phyloP scores from a whole-genome alignment of 2,888 invertebrate species.

The Megalurothrips usitatus region DNA sequence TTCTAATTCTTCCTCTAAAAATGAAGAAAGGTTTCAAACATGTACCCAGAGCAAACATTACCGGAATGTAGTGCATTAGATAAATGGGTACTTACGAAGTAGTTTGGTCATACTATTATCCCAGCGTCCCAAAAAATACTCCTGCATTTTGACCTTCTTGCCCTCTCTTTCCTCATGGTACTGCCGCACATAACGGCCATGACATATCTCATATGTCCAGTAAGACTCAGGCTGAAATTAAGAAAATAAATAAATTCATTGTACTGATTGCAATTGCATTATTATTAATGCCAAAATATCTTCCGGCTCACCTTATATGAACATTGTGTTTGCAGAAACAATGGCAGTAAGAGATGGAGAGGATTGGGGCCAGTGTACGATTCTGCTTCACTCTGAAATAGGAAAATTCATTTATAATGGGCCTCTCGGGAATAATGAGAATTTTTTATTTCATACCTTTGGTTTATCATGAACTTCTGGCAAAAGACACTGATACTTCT shows the following conservation, averaged over 20 bases:
- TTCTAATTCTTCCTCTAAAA: slow-evolving; percentile 40
- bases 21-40: slow-evolving; percentile 14
- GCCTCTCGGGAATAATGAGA: background rate
- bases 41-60: slow-evolving; percentile 16
- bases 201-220: slow-evolving; percentile 96
- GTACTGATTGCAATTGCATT: background rate
- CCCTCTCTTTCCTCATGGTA: slow-evolving; percentile 94
- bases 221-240: slow-evolving; percentile 69
- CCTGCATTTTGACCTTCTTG: slow-evolving; percentile 76
- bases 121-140: slow-evolving; percentile 80
- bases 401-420: slow-evolving; percentile 15
- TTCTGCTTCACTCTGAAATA: slow-evolving; percentile 50
- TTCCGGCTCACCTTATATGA: slow-evolving; percentile 60
- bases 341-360: slow-evolving; percentile 66
- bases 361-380: slow-evolving; percentile 71
- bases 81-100: background rate
- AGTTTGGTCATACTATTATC: slow-evolving; percentile 46
- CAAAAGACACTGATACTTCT: slow-evolving; percentile 76
- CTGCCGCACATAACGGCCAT: slow-evolving; percentile 84
- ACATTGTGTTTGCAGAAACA: slow-evolving; percentile 75
- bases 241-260: slow-evolving; percentile 12
- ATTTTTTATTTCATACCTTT: slow-evolving; percentile 39
- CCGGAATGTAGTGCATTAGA: background rate
- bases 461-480: slow-evolving; percentile 56
- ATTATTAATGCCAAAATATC: background rate